A percentile compares a stretch with the other conserved stretches of the same genome.
Evolutionary conservation across 2,888 invertebrate species (phyloP).

Genomic region (Ypsolopha sequella): DNA sequence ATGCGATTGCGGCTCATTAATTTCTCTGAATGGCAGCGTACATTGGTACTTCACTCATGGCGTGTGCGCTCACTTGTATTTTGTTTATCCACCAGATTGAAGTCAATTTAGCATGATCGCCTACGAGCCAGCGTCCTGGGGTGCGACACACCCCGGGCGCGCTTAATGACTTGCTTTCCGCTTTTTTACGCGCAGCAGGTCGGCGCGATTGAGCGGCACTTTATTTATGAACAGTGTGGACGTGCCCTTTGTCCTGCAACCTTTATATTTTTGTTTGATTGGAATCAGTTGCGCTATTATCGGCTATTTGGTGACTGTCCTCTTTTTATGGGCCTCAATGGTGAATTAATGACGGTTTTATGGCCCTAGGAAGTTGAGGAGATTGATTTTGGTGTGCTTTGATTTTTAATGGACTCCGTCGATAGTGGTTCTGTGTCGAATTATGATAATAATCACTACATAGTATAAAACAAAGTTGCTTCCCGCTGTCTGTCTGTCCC

Average conservation of each 20-base stretch:
- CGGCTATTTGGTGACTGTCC: constrained; percentile 5
- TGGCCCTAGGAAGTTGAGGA: neutral
- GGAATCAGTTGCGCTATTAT: constrained; percentile 43
- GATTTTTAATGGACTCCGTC: neutral
- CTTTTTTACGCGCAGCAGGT: constrained; percentile 47
- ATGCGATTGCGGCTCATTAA: constrained; percentile 62
- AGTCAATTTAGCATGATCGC: constrained; percentile 53
- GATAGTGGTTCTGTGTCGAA: neutral
- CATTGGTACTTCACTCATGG: neutral
- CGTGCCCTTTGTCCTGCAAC: constrained; percentile 29
- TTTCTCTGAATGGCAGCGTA: constrained; percentile 8
- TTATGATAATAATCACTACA: neutral
- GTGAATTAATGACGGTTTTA: neutral
- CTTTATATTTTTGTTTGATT: constrained; percentile 33
- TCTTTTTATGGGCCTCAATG: constrained; percentile 21
- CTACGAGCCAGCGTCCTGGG: constrained; percentile 25
- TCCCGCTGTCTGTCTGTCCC: too few species aligned
- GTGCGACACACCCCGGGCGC: constrained; percentile 18
- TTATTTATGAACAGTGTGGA: constrained; percentile 23
- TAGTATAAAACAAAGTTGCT: too few species aligned
- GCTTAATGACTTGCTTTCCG: constrained; percentile 24
- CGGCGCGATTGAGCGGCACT: constrained; percentile 26
- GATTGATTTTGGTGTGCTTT: neutral
- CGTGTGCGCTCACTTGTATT: constrained; percentile 36
- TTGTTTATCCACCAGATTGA: constrained; percentile 57